Base-by-base conservation (phyloP, 1,140 invertebrate species). In the Ptiloglossa arizonensis region DNA sequence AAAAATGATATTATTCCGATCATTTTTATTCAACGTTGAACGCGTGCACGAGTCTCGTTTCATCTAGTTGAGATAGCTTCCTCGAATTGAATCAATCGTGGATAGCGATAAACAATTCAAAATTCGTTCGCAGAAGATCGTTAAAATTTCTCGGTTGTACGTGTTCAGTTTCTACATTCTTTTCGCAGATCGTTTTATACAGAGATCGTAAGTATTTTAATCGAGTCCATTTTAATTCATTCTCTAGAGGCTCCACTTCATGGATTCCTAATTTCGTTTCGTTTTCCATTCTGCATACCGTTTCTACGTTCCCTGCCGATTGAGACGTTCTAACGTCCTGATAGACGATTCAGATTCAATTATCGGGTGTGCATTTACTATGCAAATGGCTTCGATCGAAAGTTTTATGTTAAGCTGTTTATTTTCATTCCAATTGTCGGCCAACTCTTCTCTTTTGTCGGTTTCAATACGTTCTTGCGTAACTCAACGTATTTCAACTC, bases 261-360 rank as follows among this genome's bases (percentile, higher is more conserved):
- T 8, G 15, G 15, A 41, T 24, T 63, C 24, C 19, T 17, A 32
- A 56, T 50, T 67, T 48, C 50, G 1, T 48, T 46, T 1, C 29
- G 5, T 2, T 9, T 17, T 11, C 41, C 8, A 41, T 41, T 41
- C 11, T 41, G 9, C 29, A n/a, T n/a, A n/a, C 4, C 38, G 13
- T 22, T 29, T 50, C 4, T n/a, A 2, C 0, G 35, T 44, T 46
- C 41, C 46, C 57, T 54, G 8, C 50, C 64, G 19, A 82, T 70
- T 66, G 35, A 46, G 50, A 56, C 79, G 17, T 77, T 72, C 22
- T 24, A 41, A 56, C 46, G 50, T 50, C 41, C 48, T 24, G 62
- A 71, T 60, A 22, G 60, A 77, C 52, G 59, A 59, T 54, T 17
- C 44, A 81, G 59, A 82, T 69, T 67, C 54, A 82, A 82, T 81